These are phyloP conservation scores for Lampris megalopsis DNA, from an alignment of 2,113 vertebrate genomes.

Conservation along the genomic window DNA sequence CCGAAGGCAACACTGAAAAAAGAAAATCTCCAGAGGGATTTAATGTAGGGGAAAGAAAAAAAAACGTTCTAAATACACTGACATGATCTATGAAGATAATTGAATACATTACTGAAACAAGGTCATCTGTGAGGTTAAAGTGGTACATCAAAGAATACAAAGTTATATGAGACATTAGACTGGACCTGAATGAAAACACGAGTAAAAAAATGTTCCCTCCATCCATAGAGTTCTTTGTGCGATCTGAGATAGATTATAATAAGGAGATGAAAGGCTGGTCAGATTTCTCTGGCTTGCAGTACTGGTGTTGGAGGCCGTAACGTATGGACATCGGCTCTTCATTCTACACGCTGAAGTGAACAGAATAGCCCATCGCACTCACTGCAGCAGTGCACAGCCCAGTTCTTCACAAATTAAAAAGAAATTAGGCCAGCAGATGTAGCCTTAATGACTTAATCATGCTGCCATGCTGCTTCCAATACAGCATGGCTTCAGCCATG, in stretches of 20 bases:
- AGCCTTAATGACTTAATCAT: slow-evolving; percentile 81
- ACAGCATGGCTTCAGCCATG: slow-evolving; percentile 59
- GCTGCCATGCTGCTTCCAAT: slow-evolving; percentile 69
- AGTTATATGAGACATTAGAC: background rate
- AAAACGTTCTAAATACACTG: slow-evolving; percentile 7
- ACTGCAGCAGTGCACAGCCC: slow-evolving; percentile 60
- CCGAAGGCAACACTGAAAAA: slow-evolving; percentile 58
- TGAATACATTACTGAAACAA: slow-evolving; percentile 42
- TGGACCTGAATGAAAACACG: background rate
- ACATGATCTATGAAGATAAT: slow-evolving; percentile 28
- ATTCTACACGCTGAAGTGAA: slow-evolving; percentile 40
- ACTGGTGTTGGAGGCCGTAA: slow-evolving; percentile 14
- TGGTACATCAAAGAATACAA: background rate
- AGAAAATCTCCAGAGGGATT: slow-evolving; percentile 53
- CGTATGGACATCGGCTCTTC: slow-evolving; percentile 18
- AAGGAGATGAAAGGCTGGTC: slow-evolving; percentile 12
- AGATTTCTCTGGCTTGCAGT: slow-evolving; percentile 33
- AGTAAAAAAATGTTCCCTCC: accelerated
- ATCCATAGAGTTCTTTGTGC: background rate
- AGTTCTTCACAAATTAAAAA: slow-evolving; percentile 78
- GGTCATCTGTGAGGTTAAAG: slow-evolving; percentile 14
- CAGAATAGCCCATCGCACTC: slow-evolving; percentile 62
- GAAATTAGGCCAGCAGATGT: slow-evolving; percentile 82
- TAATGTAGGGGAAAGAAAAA: slow-evolving; percentile 20
- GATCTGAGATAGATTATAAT: slow-evolving; percentile 11